phyloP scores from a whole-genome alignment of 2,888 invertebrate genomes.

The Crossocerus cetratus region DNA sequence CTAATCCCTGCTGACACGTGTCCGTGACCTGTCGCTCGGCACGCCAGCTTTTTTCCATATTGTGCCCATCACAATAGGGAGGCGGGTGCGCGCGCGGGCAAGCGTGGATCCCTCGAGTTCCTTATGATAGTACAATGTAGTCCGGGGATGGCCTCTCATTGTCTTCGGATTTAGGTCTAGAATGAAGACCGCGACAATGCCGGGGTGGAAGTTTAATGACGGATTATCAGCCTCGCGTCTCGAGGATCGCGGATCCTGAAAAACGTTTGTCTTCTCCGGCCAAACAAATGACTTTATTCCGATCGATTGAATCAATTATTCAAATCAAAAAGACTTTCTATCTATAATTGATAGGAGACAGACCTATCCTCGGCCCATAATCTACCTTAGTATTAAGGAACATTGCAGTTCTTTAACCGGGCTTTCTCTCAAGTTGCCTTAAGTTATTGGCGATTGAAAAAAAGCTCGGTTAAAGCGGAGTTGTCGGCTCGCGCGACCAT shows the following conservation, averaged over 20 bases:
- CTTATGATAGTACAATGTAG: neutral
- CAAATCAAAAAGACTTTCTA: too few species aligned
- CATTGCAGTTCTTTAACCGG: too few species aligned
- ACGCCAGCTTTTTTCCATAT: neutral
- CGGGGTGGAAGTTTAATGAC: neutral
- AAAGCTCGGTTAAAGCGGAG: too few species aligned
- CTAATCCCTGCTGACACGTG: neutral
- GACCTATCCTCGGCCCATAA: too few species aligned
- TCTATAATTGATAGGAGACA: too few species aligned
- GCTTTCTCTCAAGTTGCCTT: too few species aligned
- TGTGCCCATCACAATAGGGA: neutral
- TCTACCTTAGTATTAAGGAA: too few species aligned
- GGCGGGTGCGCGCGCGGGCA: too few species aligned
- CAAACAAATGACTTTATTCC: too few species aligned
- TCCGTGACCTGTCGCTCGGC: neutral
- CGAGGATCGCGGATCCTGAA: neutral
- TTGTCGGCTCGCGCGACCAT: too few species aligned
- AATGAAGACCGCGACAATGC: neutral
- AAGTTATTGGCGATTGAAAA: too few species aligned
- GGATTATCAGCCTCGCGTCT: neutral
- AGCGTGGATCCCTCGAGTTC: neutral
- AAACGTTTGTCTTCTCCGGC: neutral
- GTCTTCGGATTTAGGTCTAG: slow-evolving; percentile 1
- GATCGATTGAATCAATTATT: too few species aligned
- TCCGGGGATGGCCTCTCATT: neutral